Base-by-base conservation (phyloP, 1,140 invertebrate genomes). In the Hypsibius dujardini region DNA sequence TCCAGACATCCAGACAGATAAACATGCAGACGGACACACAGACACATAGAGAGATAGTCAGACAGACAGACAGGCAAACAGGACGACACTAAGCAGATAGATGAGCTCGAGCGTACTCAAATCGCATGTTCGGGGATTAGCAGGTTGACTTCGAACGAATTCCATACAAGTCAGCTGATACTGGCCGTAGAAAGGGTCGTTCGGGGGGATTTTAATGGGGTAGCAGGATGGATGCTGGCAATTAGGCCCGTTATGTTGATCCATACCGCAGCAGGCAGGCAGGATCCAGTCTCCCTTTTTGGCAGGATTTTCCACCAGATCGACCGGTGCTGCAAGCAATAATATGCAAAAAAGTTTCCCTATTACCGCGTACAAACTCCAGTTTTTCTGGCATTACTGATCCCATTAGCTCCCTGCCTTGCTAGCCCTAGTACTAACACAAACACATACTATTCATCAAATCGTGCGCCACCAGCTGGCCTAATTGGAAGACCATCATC, bases 381-480 rank as follows among this genome's bases (percentile, higher is more conserved):
- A 28, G 28, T 28, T 28, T 28, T 28, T 28, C 28, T 28, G 28
- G 28, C 28, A 28, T 28, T 28, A 28, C 28, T 28, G 28, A 28
- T 28, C 28, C 28, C 28, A 28, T 28, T 28, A 28, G 28, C 28
- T 28, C 28, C 28, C 28, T 28, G 28, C 28, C 28, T 28, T 28
- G 28, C 28, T 28, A 28, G 28, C 28, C 28, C 28, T 28, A 28
- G 28, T 28, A 28, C 28, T 28, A 28, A 28, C 28, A 28, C 28
- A 28, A 28, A 28, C 28, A 28, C 28, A 28, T 28, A 56, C n/a
- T 7, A 7, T 56, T 7, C n/a, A 56, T n/a, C 7, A n/a, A 88
- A 76, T 92, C 89, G 77, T 92, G 89, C 2, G 88, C 89, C 46
- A 92, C 86, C 70, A 92, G 87, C 78, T 92, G 90, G 3, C 89